phyloP scores from a whole-genome alignment of 2,888 invertebrate genomes.

The Cantharis rustica region DNA sequence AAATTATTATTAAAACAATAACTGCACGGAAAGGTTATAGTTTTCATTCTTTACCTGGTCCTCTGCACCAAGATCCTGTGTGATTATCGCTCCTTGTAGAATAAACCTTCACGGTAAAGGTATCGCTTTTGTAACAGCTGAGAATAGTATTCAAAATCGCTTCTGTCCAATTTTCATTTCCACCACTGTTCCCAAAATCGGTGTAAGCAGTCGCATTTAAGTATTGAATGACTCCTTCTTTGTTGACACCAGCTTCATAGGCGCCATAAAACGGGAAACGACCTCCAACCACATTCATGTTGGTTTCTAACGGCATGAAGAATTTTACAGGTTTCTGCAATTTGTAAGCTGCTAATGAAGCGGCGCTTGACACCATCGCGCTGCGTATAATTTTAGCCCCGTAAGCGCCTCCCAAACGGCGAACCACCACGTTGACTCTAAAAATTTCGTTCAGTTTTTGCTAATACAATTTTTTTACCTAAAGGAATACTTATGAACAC shows the following conservation, averaged over 20 bases:
- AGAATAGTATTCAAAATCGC: conserved; percentile 51
- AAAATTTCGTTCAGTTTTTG: not conserved
- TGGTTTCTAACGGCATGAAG: conserved; percentile 70
- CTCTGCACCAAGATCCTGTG: conserved; percentile 66
- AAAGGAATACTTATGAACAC: conserved; percentile 61
- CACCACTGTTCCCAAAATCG: conserved; percentile 60
- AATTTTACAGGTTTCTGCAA: conserved; percentile 71
- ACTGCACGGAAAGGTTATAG: not conserved
- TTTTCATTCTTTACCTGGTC: conserved; percentile 64
- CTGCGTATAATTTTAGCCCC: conserved; percentile 76
- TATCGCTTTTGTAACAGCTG: conserved; percentile 66
- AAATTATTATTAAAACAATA: not conserved
- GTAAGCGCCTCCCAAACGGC: conserved; percentile 80
- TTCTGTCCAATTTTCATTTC: conserved; percentile 59
- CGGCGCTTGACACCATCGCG: conserved; percentile 64
- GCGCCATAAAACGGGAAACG: conserved; percentile 64
- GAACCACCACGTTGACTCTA: conserved; percentile 72
- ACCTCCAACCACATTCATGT: conserved; percentile 73
- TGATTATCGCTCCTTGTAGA: conserved; percentile 66
- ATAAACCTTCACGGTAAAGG: conserved; percentile 56
- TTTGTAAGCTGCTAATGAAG: conserved; percentile 70
- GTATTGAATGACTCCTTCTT: conserved; percentile 69
- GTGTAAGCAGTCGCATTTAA: conserved; percentile 62
- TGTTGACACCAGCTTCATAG: conserved; percentile 70
- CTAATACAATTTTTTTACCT: not conserved